Percentiles rank a stretch among this genome's conserved stretches.
phyloP scores from a whole-genome alignment of 1,140 invertebrate species.

The Schmidtea mediterranea region DNA sequence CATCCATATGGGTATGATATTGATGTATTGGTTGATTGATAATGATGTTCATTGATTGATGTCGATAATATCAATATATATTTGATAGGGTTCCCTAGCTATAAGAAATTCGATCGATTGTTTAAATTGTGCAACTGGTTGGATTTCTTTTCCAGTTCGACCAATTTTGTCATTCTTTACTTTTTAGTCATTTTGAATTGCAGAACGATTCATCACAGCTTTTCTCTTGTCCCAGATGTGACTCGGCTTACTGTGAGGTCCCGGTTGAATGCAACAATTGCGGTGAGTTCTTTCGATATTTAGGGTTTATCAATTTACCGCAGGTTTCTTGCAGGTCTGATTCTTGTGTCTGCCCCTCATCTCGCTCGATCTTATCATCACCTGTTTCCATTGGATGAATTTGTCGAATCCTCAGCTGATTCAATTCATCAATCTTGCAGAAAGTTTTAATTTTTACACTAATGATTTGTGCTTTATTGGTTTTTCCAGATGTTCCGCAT shows the following conservation, averaged over 20 bases:
- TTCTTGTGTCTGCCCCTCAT: constrained; percentile 84
- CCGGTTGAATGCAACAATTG: constrained; percentile 82
- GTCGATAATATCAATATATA: too few species aligned
- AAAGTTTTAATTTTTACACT: constrained; percentile 3
- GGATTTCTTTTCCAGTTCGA: too few species aligned
- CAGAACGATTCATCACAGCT: not conserved
- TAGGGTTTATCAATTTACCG: not conserved
- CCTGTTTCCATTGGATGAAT: constrained; percentile 62
- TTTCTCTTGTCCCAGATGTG: constrained; percentile 2
- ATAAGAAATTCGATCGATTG: too few species aligned
- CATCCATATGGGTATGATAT: too few species aligned
- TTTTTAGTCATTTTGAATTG: too few species aligned
- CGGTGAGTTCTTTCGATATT: constrained; percentile 27
- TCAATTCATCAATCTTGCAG: not conserved
- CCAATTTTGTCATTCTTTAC: too few species aligned
- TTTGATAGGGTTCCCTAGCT: too few species aligned
- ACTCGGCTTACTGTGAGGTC: constrained; percentile 53
- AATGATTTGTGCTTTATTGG: not conserved
- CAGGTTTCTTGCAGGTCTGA: constrained; percentile 34
- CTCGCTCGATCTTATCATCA: constrained; percentile 84
- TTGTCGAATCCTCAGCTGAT: constrained; percentile 36
- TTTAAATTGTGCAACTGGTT: too few species aligned
- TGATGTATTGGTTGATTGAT: too few species aligned
- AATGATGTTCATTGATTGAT: too few species aligned
- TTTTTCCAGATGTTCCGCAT: not conserved